Percentiles rank a stretch among this genome's conserved stretches.
These are phyloP conservation scores for Macrosoma leucophasiata DNA, from an alignment of 2,888 invertebrate genomes.

Conservation along the genomic window DNA sequence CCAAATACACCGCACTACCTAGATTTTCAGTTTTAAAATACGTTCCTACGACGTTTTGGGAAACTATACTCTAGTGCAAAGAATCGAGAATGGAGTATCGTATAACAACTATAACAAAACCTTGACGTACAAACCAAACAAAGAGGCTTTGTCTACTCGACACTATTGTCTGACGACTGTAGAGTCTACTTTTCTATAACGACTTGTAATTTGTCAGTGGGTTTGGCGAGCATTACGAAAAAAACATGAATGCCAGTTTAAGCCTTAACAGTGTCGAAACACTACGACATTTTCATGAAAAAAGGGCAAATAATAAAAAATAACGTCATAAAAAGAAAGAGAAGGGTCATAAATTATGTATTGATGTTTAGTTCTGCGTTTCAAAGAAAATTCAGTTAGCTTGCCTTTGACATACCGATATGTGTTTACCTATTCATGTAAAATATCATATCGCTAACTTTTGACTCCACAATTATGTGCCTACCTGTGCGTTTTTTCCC, in stretches of 20 bases:
- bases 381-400: conserved; percentile 34
- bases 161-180: conserved; percentile 34
- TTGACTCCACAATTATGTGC: no score
- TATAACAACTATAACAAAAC: conserved; percentile 18
- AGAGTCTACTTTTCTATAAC: conserved; percentile 36
- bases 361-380: conserved; percentile 37
- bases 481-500: no score
- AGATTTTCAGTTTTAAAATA: no score
- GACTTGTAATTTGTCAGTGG: conserved; percentile 18
- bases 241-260: conserved; percentile 32
- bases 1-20: no score
- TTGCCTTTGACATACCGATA: no score
- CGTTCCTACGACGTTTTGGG: no score
- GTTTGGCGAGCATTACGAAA: conserved; percentile 23
- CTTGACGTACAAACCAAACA: conserved; percentile 31
- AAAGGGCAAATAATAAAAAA: conserved; percentile 41
- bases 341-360: conserved; percentile 39
- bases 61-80: no score
- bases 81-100: no score
- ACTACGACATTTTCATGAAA: conserved; percentile 32
- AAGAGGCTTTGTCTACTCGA: conserved; percentile 37
- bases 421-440: no score
- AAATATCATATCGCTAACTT: no score
- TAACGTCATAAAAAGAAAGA: conserved; percentile 41
- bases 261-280: conserved; percentile 28